A percentile compares a stretch with the other conserved stretches of the same genome.
These are phyloP conservation scores for chimpanzee (Pan troglodytes) DNA, from an alignment of 2,113 vertebrate species.

Conservation along the genomic window DNA sequence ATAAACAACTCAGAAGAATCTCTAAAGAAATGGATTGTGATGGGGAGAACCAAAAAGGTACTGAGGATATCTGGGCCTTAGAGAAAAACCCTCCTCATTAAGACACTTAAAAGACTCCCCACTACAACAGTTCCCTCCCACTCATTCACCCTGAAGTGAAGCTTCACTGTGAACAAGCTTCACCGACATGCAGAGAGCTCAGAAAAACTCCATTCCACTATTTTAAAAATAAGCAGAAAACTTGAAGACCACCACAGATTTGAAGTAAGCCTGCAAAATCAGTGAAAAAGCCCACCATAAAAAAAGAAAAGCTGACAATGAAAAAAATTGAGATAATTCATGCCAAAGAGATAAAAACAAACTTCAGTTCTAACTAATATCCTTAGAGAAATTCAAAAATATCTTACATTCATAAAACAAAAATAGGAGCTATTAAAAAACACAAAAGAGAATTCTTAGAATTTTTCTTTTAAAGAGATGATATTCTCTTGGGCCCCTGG, in stretches of 20 bases:
- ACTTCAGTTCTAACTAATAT: neutral
- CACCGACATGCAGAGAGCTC: neutral
- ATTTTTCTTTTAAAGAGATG: neutral
- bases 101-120: neutral
- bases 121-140: neutral
- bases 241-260: neutral
- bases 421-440: neutral
- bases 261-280: neutral
- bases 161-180: neutral
- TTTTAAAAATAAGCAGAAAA: neutral
- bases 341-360: neutral
- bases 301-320: neutral
- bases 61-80: neutral
- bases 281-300: neutral
- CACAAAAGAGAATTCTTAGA: neutral
- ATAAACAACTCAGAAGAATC: neutral
- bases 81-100: neutral
- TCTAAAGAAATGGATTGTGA: fast-evolving
- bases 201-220: neutral
- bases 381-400: neutral
- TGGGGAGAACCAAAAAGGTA: neutral
- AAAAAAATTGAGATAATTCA: neutral
- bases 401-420: neutral
- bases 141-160: neutral
- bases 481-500: neutral